phyloP scores from a whole-genome alignment of 2,888 invertebrate genomes.

The Dryomyza anilis region DNA sequence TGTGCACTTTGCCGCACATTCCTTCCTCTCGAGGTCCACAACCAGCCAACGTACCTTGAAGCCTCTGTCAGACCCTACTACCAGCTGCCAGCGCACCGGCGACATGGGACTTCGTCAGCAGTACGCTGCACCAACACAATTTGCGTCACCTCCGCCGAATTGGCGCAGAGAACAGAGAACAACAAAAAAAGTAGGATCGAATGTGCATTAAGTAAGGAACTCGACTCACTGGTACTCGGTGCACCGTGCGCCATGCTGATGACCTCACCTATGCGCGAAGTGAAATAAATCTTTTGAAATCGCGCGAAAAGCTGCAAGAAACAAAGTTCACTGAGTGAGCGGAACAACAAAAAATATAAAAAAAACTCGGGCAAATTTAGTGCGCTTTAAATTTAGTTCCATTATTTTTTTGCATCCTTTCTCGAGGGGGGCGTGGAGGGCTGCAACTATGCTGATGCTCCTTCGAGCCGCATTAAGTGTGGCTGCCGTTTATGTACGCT shows the following conservation, averaged over 20 bases:
- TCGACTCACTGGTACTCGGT: background rate
- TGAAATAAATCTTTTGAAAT: conserved; percentile 51
- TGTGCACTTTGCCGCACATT: background rate
- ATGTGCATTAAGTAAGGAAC: conserved; percentile 6
- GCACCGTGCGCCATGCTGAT: conserved; percentile 29
- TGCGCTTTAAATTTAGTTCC: conserved; percentile 51
- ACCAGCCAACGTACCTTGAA: background rate
- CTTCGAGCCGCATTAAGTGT: conserved; percentile 16
- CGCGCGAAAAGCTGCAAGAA: conserved; percentile 34
- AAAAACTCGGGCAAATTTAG: conserved; percentile 44
- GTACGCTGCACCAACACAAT: background rate
- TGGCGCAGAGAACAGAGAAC: background rate
- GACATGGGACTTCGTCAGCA: conserved; percentile 1
- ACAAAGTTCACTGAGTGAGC: conserved; percentile 34
- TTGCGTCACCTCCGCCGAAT: background rate
- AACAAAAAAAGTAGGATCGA: background rate
- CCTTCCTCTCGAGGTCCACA: background rate
- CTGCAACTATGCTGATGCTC: too few relatives aligned
- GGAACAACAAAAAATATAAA: background rate
- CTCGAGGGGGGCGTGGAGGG: too few relatives aligned
- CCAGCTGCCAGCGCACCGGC: background rate
- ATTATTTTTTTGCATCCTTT: conserved; percentile 44
- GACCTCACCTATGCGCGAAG: conserved; percentile 42
- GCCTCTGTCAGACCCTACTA: too few relatives aligned
- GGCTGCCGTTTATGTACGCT: conserved; percentile 25